Percentiles rank a stretch among this genome's conserved stretches.
Conservation (phyloP, 2,797 vertebrate species). For the Parauchenoglanis ngamensis region DNA sequence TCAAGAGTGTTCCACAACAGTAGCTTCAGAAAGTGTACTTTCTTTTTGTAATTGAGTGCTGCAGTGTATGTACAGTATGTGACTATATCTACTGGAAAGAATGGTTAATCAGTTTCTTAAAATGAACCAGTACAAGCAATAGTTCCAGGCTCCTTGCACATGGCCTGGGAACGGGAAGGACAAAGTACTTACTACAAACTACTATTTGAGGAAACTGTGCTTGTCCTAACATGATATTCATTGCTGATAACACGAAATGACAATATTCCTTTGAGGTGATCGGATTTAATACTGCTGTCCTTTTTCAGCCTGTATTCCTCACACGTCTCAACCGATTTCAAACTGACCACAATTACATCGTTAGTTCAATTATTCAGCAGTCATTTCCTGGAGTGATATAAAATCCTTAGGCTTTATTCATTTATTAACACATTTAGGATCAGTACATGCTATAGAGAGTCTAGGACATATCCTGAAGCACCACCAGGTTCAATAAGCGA, state of each 20-base stretch:
- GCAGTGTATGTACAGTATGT: not conserved
- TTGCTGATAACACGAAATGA: not conserved
- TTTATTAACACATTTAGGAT: slow-evolving; percentile 58
- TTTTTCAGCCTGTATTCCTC: not conserved
- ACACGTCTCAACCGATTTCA: not conserved
- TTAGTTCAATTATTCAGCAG: slow-evolving; percentile 55
- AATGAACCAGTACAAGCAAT: not conserved
- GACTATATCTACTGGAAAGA: not conserved
- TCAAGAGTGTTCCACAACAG: slow-evolving; percentile 58
- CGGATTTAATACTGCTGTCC: not conserved
- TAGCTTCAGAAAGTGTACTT: slow-evolving; percentile 61
- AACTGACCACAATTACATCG: slow-evolving; percentile 19
- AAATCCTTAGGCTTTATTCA: slow-evolving; percentile 49
- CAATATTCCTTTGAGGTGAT: slow-evolving; percentile 1
- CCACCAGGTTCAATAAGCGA: slow-evolving; percentile 64
- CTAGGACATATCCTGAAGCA: slow-evolving; percentile 54
- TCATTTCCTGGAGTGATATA: slow-evolving; percentile 42
- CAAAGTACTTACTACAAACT: not conserved
- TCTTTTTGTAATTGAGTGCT: slow-evolving; percentile 53
- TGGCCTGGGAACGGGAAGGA: not conserved
- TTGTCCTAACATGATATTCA: not conserved
- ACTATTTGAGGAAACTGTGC: not conserved
- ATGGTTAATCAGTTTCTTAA: not conserved
- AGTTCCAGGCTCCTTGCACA: not conserved
- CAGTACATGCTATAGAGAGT: slow-evolving; percentile 35